These are phyloP conservation scores for Acanthosoma haemorrhoidale DNA, from an alignment of 2,888 invertebrate genomes.

Conservation along the genomic window DNA sequence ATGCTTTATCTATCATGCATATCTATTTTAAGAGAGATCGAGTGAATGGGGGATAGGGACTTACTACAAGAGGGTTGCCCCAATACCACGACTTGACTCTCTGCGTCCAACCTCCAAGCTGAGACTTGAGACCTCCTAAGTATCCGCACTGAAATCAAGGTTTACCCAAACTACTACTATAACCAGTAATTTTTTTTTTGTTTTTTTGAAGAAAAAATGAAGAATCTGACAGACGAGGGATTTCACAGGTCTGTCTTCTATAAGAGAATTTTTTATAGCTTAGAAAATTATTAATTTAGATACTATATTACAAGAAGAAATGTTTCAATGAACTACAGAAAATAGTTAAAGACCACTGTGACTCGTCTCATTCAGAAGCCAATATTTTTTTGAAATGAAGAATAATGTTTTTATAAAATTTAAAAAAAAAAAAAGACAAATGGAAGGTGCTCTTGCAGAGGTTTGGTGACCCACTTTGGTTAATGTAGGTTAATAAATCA, in stretches of 20 bases:
- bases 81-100: constrained; percentile 96
- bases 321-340: not conserved
- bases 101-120: constrained; percentile 93
- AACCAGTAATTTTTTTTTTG: constrained; percentile 22
- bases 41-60: constrained; percentile 33
- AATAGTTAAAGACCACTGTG: constrained; percentile 18
- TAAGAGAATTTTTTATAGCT: constrained; percentile 2
- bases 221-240: constrained; percentile 22
- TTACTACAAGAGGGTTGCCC: constrained; percentile 89
- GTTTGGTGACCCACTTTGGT: constrained; percentile 14
- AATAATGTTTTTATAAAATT: not conserved
- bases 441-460: constrained; percentile 14
- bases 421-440: not conserved
- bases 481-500: constrained; percentile 23
- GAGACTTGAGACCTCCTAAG: constrained; percentile 89
- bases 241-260: constrained; percentile 21
- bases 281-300: not conserved
- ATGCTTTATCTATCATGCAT: constrained; percentile 37
- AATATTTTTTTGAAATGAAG: not conserved
- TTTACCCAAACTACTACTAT: constrained; percentile 35
- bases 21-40: constrained; percentile 32
- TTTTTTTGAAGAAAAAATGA: constrained; percentile 14
- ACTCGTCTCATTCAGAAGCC: constrained; percentile 21
- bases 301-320: not conserved
- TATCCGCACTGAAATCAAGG: constrained; percentile 66